Conservation (phyloP, 2,888 invertebrate species). For the Amiota mariae region DNA sequence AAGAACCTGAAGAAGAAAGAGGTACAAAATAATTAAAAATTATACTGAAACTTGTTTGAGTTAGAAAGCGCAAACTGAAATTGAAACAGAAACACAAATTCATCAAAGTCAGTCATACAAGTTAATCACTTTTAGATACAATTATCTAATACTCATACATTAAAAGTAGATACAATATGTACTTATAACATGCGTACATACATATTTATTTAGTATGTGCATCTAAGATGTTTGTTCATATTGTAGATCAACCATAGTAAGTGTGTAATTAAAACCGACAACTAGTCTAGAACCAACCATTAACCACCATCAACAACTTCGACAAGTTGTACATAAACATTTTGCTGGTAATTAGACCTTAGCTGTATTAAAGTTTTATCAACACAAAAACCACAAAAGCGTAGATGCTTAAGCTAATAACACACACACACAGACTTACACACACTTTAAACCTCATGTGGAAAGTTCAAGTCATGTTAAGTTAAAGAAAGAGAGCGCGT, state of each 20-base stretch:
- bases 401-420: slow-evolving; percentile 7
- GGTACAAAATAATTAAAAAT: slow-evolving; percentile 26
- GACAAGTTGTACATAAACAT: slow-evolving; percentile 15
- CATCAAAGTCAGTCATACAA: slow-evolving; percentile 9
- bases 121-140: slow-evolving; percentile 33
- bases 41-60: slow-evolving; percentile 39
- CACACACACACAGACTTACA: background rate
- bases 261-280: slow-evolving; percentile 43
- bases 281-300: slow-evolving; percentile 36
- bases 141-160: slow-evolving; percentile 48
- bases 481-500: too few species aligned
- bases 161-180: too few species aligned
- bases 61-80: slow-evolving; percentile 54
- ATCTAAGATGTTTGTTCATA: too few species aligned
- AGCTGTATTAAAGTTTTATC: slow-evolving; percentile 30
- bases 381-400: slow-evolving; percentile 45
- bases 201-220: too few species aligned
- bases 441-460: slow-evolving; percentile 24
- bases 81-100: background rate
- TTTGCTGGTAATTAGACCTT: slow-evolving; percentile 48
- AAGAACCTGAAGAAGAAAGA: slow-evolving; percentile 31
- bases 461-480: slow-evolving; percentile 40
- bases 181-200: too few species aligned
- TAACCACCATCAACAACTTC: slow-evolving; percentile 1
- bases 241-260: background rate